phyloP scores from a whole-genome alignment of 2,888 invertebrate genomes.

The Parnassius orleans region DNA sequence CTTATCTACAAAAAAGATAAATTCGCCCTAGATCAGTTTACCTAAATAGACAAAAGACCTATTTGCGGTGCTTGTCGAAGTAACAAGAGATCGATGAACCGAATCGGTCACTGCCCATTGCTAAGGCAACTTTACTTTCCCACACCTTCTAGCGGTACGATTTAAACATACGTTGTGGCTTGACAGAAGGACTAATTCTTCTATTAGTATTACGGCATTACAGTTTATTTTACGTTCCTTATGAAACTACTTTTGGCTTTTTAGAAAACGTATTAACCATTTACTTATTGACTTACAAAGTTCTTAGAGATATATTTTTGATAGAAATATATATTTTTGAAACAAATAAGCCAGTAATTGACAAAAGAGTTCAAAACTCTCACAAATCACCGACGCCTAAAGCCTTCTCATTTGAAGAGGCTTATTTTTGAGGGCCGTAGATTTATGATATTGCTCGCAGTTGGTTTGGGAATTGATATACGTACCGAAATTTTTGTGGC shows the following conservation, averaged over 20 bases:
- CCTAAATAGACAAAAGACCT: constrained; percentile 40
- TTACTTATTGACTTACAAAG: no score
- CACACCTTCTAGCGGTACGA: constrained; percentile 32
- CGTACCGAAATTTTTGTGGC: constrained; percentile 21
- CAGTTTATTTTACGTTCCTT: background rate
- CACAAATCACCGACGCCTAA: constrained; percentile 27
- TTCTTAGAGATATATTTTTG: background rate
- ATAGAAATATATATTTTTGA: constrained; percentile 19
- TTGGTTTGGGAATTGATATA: constrained; percentile 16
- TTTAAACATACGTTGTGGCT: constrained; percentile 32
- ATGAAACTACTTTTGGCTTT: no score
- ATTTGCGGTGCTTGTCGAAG: constrained; percentile 36
- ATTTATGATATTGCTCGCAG: constrained; percentile 28
- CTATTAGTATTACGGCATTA: background rate
- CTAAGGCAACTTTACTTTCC: constrained; percentile 35
- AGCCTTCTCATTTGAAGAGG: constrained; percentile 30
- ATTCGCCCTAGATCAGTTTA: constrained; percentile 16
- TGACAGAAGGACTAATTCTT: constrained; percentile 22
- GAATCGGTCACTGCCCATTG: constrained; percentile 35
- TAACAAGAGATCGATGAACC: constrained; percentile 37
- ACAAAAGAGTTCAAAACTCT: constrained; percentile 29
- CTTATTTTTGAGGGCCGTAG: constrained; percentile 28
- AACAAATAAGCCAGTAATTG: constrained; percentile 28
- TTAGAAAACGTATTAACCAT: no score
- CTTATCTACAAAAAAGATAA: background rate